Conservation (phyloP, 92 coral and sea anemone species). For the Phenganax stokvisi region DNA sequence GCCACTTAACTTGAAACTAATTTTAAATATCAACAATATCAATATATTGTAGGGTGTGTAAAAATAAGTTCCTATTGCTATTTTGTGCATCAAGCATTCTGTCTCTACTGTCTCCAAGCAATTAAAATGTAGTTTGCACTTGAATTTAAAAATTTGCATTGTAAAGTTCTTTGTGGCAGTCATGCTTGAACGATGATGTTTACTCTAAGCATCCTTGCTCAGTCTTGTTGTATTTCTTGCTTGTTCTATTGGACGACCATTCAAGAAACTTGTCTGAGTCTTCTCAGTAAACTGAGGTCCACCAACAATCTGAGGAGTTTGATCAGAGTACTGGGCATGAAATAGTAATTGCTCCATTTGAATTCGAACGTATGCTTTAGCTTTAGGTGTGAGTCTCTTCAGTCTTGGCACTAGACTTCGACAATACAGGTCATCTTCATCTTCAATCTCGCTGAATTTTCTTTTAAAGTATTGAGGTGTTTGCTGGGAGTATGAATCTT, state of each 20-base stretch:
- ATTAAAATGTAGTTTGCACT: no score
- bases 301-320: neutral
- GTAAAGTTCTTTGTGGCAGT: no score
- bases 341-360: slow-evolving; percentile 11
- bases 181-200: no score
- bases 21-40: no score
- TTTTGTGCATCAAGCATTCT: no score
- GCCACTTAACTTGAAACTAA: no score
- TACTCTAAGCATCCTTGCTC: no score
- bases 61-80: no score
- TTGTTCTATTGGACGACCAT: slow-evolving; percentile 12
- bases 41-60: no score
- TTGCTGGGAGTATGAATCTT: no score
- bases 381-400: slow-evolving; percentile 5
- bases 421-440: slow-evolving; percentile 6
- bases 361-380: slow-evolving; percentile 12
- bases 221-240: neutral
- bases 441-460: neutral
- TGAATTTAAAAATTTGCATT: no score
- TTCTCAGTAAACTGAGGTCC: neutral
- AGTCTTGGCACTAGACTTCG: slow-evolving; percentile 21
- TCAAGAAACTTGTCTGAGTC: neutral
- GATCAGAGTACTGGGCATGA: neutral
- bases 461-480: neutral
- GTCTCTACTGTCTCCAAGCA: no score